These are phyloP conservation scores for Xenopus petersii DNA, from an alignment of 2,797 vertebrate species.

Conservation along the genomic window DNA sequence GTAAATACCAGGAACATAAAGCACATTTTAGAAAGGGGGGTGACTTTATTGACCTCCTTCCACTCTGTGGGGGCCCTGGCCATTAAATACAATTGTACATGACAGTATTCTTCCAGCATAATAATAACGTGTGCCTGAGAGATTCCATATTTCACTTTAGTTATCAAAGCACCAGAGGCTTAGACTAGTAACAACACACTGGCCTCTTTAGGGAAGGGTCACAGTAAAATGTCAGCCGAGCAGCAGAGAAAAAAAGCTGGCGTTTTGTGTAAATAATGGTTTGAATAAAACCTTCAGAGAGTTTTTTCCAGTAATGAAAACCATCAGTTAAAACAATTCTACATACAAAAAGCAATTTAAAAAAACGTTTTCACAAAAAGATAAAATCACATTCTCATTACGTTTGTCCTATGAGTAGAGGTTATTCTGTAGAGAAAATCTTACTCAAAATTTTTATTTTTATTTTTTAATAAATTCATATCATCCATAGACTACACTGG, in stretches of 20 bases:
- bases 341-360: too few species aligned
- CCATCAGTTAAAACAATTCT: too few species aligned
- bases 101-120: background rate
- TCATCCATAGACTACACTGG: too few species aligned
- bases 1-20: background rate
- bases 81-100: background rate
- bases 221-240: background rate
- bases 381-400: too few species aligned
- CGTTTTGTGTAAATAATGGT: background rate
- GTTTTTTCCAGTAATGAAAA: too few species aligned
- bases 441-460: too few species aligned
- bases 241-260: background rate
- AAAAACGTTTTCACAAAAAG: too few species aligned
- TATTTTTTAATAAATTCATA: too few species aligned
- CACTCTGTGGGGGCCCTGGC: background rate
- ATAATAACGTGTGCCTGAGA: constrained; percentile 4
- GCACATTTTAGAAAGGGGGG: background rate
- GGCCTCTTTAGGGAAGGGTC: background rate
- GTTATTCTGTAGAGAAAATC: too few species aligned
- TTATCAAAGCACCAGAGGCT: background rate
- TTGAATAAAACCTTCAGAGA: background rate
- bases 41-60: background rate
- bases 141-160: background rate
- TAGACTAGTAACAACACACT: background rate
- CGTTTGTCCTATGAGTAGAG: too few species aligned